Evolutionary conservation across 2,888 invertebrate species (phyloP), one percentile per base, ranked within the genome.

Genomic region (Euzetes globulus): DNA sequence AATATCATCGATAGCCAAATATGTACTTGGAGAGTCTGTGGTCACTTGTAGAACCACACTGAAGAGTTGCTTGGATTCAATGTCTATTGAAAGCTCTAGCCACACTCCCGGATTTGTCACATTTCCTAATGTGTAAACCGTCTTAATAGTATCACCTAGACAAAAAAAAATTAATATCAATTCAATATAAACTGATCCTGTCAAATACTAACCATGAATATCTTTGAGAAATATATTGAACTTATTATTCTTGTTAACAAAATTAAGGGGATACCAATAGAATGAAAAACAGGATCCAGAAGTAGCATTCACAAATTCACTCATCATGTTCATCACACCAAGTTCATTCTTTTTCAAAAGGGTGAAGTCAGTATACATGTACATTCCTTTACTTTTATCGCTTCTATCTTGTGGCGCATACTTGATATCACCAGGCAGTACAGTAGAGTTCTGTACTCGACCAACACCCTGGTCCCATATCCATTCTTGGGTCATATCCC

Each of bases 361-460:
- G 1, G 68, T 29, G 45, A 37, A 68, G 37, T 68, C 68, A n/a
- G 68, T 68, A 37, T 68, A 68, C 37, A 68, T 15, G 13, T 33
- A 68, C 45, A 45, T 37, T 17, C 22, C 22, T 1, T 13, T 1
- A 3, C 7, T n/a, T 27, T 17, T 15, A 9, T 4, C 17, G 15
- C 4, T 1, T 4, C 11, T 9, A 37, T 68, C 45, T 11, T 9
- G 17, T 1, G 37, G 9, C 11, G 68, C 7, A 19, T 68, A 41
- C 4, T 33, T 41, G 9, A 68, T n/a, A 15, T 37, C 29, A 22
- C 15, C 13, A 5, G 13, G 13, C n/a, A 13, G 15, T 3, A 3
- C 37, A 13, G 33, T 15, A 33, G 33, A 7, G 5, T 7, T 33
- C 19, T 68, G n/a, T 11, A 68, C 68, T 33, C 68, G 37, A 19